These are phyloP conservation scores for Leptarthrus brevirostris DNA, from an alignment of 2,888 invertebrate species.

Conservation along the genomic window DNA sequence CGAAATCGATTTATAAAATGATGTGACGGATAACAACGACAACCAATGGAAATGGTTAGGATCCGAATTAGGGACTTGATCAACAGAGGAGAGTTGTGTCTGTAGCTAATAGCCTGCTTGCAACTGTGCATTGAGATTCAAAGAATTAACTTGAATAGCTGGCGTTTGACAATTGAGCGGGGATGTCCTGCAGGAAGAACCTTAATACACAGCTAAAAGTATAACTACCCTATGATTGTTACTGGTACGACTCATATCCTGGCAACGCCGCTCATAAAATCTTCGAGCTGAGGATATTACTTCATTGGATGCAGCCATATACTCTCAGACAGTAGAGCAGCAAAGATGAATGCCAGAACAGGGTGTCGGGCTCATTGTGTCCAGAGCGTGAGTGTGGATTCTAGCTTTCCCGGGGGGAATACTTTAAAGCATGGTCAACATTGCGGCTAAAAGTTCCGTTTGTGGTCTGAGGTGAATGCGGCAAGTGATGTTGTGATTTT, in stretches of 20 bases:
- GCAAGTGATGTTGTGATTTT: conserved; percentile 50
- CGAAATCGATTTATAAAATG: conserved; percentile 46
- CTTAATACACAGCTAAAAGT: background rate
- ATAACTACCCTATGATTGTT: background rate
- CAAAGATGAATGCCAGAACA: background rate
- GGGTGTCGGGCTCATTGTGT: conserved; percentile 14
- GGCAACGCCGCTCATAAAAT: conserved; percentile 36
- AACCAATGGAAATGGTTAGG: background rate
- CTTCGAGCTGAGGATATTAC: conserved; percentile 36
- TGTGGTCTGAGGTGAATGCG: conserved; percentile 48
- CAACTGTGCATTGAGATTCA: background rate
- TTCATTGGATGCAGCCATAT: conserved; percentile 18
- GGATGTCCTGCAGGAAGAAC: background rate
- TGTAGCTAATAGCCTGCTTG: conserved; percentile 29
- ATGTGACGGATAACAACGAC: conserved; percentile 38
- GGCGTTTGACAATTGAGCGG: conserved; percentile 10
- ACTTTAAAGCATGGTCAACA: conserved; percentile 42
- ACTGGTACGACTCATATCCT: conserved; percentile 3
- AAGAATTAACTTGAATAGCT: conserved; percentile 28
- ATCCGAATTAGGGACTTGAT: background rate
- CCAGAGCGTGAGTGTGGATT: background rate
- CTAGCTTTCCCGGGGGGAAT: conserved; percentile 6
- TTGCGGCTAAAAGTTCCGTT: conserved; percentile 46
- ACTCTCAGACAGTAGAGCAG: background rate
- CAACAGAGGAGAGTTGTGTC: background rate